phyloP scores from a whole-genome alignment of 2,888 invertebrate genomes.

The Drosophila testacea region DNA sequence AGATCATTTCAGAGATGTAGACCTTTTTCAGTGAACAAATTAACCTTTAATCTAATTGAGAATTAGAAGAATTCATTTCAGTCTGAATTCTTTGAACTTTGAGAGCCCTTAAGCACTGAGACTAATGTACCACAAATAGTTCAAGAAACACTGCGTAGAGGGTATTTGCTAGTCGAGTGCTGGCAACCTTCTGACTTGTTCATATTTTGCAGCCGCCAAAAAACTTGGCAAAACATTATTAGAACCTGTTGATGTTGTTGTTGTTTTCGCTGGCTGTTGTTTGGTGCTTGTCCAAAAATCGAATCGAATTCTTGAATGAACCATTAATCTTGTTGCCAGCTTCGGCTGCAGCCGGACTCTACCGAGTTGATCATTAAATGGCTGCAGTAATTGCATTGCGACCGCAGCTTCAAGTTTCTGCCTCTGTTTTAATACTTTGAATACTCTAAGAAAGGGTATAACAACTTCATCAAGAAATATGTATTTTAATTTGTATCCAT shows the following conservation, averaged over 20 bases:
- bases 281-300: conserved; percentile 67
- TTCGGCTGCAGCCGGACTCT: conserved; percentile 44
- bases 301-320: conserved; percentile 82
- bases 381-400: conserved; percentile 72
- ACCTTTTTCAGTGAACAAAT: too few relatives aligned
- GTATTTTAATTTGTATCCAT: background rate
- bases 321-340: conserved; percentile 80
- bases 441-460: conserved; percentile 15
- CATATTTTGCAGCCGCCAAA: conserved; percentile 52
- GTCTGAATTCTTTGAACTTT: too few relatives aligned
- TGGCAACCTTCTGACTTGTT: background rate
- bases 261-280: conserved; percentile 14
- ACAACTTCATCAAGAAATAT: background rate
- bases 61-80: too few relatives aligned
- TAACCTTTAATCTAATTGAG: too few relatives aligned
- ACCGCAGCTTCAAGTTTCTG: conserved; percentile 42
- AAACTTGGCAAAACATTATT: conserved; percentile 63
- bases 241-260: conserved; percentile 67
- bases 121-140: too few relatives aligned
- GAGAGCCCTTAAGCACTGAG: too few relatives aligned
- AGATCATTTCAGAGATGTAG: too few relatives aligned
- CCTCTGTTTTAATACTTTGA: conserved; percentile 40
- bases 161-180: background rate
- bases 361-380: conserved; percentile 71
- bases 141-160: background rate